phyloP scores from a whole-genome alignment of 2,888 invertebrate species.

The Mechanitis mazaeus region DNA sequence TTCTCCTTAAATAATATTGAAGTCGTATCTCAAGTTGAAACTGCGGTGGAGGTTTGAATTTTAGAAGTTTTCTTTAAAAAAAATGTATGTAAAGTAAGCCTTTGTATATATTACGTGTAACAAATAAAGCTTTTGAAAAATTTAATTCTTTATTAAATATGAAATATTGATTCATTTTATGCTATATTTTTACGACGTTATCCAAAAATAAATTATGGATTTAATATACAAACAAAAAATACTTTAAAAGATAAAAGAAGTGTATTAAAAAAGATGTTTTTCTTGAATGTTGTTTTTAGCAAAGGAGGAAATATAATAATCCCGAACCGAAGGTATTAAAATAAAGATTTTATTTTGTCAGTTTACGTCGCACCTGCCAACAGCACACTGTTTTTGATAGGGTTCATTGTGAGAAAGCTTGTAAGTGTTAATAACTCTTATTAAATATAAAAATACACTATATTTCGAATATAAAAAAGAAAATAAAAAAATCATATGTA shows the following conservation, averaged over 20 bases:
- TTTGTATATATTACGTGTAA: background rate
- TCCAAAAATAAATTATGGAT: too few species aligned
- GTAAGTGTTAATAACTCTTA: constrained; percentile 10
- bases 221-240: too few species aligned
- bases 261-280: background rate
- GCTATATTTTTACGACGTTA: background rate
- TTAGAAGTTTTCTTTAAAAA: constrained; percentile 27
- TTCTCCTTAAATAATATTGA: constrained; percentile 42
- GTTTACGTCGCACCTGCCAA: constrained; percentile 69
- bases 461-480: too few species aligned
- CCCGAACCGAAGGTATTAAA: constrained; percentile 72
- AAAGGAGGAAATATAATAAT: constrained; percentile 61
- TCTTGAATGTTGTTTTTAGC: constrained; percentile 52
- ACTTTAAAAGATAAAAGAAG: too few species aligned
- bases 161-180: background rate
- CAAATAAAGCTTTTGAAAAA: background rate
- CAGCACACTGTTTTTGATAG: constrained; percentile 74
- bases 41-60: constrained; percentile 27
- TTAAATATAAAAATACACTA: too few species aligned
- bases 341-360: constrained; percentile 69
- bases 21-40: constrained; percentile 28
- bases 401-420: constrained; percentile 46
- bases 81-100: constrained; percentile 42
- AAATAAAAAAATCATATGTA: too few species aligned
- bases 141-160: background rate